phyloP scores from a whole-genome alignment of 2,113 vertebrate genomes.

The Coregonus clupeaformis region DNA sequence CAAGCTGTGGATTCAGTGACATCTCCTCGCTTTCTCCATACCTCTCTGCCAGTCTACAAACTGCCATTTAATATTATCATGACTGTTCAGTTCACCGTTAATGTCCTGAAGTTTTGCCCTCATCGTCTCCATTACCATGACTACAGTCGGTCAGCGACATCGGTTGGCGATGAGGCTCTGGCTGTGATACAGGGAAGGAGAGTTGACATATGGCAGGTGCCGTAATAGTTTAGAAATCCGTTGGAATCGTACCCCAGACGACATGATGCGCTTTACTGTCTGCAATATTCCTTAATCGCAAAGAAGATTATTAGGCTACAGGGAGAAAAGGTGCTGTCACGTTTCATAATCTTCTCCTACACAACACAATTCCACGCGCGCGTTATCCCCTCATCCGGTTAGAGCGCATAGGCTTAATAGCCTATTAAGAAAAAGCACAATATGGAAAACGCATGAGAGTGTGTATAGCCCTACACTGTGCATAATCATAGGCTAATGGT shows the following conservation, averaged over 20 bases:
- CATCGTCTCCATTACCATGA: constrained; percentile 6
- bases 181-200: constrained; percentile 6
- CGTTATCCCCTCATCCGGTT: no score
- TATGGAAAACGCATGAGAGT: no score
- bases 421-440: no score
- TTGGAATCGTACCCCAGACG: constrained; percentile 25
- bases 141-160: neutral
- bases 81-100: neutral
- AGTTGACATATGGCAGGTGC: constrained; percentile 23
- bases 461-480: no score
- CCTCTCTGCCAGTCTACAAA: neutral
- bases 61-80: neutral
- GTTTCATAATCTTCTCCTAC: no score
- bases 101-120: neutral
- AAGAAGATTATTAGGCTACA: constrained; percentile 16
- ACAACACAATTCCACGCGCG: no score
- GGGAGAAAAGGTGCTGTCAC: constrained; percentile 7
- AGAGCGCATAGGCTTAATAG: no score
- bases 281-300: constrained; percentile 50
- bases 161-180: neutral
- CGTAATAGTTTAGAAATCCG: constrained; percentile 36
- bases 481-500: no score
- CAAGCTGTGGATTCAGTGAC: no score
- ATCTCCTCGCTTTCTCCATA: neutral
- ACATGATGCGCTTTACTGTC: constrained; percentile 55